phyloP scores from a whole-genome alignment of 2,797 vertebrate genomes.

The Syndactyla subalaris region DNA sequence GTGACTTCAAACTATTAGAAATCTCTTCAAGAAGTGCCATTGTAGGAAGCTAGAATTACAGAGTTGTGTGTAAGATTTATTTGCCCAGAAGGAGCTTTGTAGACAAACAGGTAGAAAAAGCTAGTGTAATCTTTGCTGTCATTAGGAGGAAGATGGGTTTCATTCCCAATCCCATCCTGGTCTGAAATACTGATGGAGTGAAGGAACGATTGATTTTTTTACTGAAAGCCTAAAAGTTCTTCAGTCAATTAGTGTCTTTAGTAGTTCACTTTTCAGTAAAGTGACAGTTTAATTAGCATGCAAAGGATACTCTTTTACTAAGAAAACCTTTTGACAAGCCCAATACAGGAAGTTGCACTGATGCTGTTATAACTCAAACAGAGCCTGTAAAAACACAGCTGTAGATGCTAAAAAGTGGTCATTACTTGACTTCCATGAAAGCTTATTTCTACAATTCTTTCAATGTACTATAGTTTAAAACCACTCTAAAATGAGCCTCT shows the following conservation, averaged over 20 bases:
- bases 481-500: not conserved
- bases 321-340: not conserved
- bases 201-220: not conserved
- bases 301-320: not conserved
- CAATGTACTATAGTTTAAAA: not conserved
- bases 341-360: not conserved
- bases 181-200: not conserved
- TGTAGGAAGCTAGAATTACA: not conserved
- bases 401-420: not conserved
- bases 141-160: not conserved
- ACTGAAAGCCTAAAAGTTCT: not conserved
- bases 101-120: not conserved
- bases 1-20: not conserved
- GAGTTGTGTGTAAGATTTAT: not conserved
- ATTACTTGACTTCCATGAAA: not conserved
- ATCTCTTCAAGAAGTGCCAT: not conserved
- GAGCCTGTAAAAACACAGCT: not conserved
- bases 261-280: not conserved
- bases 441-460: not conserved
- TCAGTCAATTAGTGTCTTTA: not conserved
- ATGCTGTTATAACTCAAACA: not conserved
- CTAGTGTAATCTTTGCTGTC: not conserved
- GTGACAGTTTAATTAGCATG: not conserved
- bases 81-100: not conserved
- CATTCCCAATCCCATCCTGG: not conserved